phyloP scores from a whole-genome alignment of 2,888 invertebrate genomes.

The Eristalinus aeneus region DNA sequence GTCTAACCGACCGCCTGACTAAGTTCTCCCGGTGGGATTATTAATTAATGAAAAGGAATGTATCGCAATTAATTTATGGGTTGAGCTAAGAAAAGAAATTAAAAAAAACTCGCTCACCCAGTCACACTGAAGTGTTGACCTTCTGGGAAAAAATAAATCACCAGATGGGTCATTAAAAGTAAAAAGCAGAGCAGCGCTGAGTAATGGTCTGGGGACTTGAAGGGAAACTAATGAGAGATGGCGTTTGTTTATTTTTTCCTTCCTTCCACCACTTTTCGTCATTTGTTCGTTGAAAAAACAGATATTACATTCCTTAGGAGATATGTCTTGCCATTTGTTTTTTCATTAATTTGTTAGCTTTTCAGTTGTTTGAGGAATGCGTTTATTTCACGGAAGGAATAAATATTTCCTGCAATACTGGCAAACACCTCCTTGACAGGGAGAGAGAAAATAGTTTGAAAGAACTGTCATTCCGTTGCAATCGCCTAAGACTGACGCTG shows the following conservation, averaged over 20 bases:
- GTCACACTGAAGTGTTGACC: slow-evolving; percentile 11
- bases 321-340: neutral
- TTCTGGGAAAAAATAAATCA: slow-evolving; percentile 30
- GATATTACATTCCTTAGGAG: neutral
- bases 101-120: neutral
- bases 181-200: slow-evolving; percentile 14
- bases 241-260: neutral
- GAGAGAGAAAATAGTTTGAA: too few relatives aligned
- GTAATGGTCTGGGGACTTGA: slow-evolving; percentile 18
- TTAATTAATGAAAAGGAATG: slow-evolving; percentile 20
- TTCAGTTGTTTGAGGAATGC: too few relatives aligned
- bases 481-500: too few relatives aligned
- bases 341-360: neutral
- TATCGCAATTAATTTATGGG: slow-evolving; percentile 13
- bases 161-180: slow-evolving; percentile 17
- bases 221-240: neutral
- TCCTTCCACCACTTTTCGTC: too few relatives aligned
- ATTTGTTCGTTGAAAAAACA: neutral
- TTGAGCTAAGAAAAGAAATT: neutral
- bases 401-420: too few relatives aligned
- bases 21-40: neutral
- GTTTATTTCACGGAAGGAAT: too few relatives aligned
- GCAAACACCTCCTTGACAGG: too few relatives aligned
- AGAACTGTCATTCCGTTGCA: too few relatives aligned
- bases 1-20: neutral